Conservation (phyloP, 1,140 invertebrate species). For the Plectrocnemia conspersa region DNA sequence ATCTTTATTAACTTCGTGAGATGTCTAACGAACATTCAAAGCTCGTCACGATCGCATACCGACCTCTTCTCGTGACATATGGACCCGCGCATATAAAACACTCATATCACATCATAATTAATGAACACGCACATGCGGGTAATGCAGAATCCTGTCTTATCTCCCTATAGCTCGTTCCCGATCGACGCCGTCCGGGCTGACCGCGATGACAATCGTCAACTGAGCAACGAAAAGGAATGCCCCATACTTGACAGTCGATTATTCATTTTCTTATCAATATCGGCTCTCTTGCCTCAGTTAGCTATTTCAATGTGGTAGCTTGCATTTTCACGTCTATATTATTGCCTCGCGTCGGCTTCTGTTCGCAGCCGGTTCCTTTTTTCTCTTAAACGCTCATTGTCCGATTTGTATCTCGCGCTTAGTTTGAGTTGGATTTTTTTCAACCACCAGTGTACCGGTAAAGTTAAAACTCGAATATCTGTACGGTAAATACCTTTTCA, state of each 20-base stretch:
- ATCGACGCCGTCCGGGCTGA: conserved; percentile 9
- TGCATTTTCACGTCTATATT: conserved; percentile 35
- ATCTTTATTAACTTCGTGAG: no score
- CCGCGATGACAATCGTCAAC: conserved; percentile 30
- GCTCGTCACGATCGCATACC: no score
- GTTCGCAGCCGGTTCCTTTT: conserved; percentile 22
- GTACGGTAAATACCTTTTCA: conserved; percentile 8
- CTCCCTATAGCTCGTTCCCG: no score
- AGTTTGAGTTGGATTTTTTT: conserved; percentile 13
- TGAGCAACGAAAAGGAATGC: conserved; percentile 29
- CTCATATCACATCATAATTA: conserved; percentile 19
- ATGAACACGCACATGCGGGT: no score
- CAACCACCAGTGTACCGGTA: conserved; percentile 15
- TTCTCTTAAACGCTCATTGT: conserved; percentile 30
- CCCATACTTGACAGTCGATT: conserved; percentile 33
- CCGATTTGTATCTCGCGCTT: conserved; percentile 32
- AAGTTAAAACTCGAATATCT: conserved; percentile 7
- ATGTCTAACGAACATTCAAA: no score
- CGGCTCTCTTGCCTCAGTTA: conserved; percentile 25
- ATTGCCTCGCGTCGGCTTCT: conserved; percentile 33
- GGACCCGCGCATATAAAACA: conserved; percentile 23
- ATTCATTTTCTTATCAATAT: conserved; percentile 36
- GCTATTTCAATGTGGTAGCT: conserved; percentile 30
- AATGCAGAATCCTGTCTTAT: no score
- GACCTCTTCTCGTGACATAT: no score